Evolutionary conservation across 2,888 invertebrate genomes (phyloP), one percentile per base, ranked within the genome.

Genomic region (Idaea aversata): DNA sequence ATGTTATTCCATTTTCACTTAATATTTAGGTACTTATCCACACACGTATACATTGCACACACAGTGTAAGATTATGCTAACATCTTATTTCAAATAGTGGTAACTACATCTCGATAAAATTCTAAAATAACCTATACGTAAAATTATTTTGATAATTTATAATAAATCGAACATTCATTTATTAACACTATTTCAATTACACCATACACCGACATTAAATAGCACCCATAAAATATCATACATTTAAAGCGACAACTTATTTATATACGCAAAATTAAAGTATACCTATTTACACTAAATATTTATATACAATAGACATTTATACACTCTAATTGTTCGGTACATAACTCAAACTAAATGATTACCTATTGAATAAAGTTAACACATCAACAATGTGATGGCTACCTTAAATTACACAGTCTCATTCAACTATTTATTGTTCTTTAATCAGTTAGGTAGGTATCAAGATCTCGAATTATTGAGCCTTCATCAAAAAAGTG

Each of bases 141-240:
- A 71, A 67, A 13, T 47, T 47, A 47, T 47, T 47, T 47, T 47
- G 10, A 47, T 47, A 47, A 47, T 67, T 70, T 80, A 77, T 76
- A 59, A 16, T 59, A 59, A 34, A 59, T 58, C 58, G 58, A 58
- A 25, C 34, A 72, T 74, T 78, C 75, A 69, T 73, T 74, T 78
- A 79, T 67, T 76, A 80, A 76, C 74, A 78, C 74, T 80, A 79
- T 25, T 25, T 74, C 78, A 83, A 79, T 78, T 85, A 84, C 77
- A 91, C 91, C 91, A 76, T 85, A 85, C 88, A 91, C 90, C 91
- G 83, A 86, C 83, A 75, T 86, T 88, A 88, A 89, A 90, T 92
- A 92, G 92, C 92, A 92, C 92, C 92, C 91, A 88, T 91, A 87
- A 81, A 88, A 88, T 89, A 89, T 86, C 83, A 82, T 88, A 91